phyloP scores from a whole-genome alignment of 2,113 vertebrate genomes.

The Micromys minutus region DNA sequence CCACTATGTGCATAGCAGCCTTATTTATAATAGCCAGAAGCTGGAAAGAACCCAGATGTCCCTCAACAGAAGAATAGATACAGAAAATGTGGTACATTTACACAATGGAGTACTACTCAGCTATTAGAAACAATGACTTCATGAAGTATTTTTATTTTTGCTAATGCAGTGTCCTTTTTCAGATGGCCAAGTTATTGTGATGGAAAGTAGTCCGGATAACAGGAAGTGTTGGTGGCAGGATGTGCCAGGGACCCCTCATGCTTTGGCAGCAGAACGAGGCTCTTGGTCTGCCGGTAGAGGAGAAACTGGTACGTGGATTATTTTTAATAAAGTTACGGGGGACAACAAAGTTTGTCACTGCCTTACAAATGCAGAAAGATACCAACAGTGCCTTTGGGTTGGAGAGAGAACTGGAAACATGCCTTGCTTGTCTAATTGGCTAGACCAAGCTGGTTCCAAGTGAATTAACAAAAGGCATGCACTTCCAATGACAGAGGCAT shows the following conservation, averaged over 20 bases:
- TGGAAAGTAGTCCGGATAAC: slow-evolving; percentile 56
- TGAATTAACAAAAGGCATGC: not conserved
- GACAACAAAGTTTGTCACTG: slow-evolving; percentile 14
- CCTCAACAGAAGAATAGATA: too few relatives aligned
- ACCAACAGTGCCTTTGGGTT: not conserved
- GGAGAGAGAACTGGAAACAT: not conserved
- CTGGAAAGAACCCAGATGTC: too few relatives aligned
- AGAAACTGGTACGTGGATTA: slow-evolving; percentile 76
- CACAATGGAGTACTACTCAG: too few relatives aligned
- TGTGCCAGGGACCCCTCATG: slow-evolving; percentile 84
- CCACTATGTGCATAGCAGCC: too few relatives aligned
- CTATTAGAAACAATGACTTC: too few relatives aligned
- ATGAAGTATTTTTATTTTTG: slow-evolving; percentile 19
- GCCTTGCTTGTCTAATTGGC: slow-evolving; percentile 28
- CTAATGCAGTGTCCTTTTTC: slow-evolving; percentile 51
- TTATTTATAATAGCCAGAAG: too few relatives aligned
- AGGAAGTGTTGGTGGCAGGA: slow-evolving; percentile 86
- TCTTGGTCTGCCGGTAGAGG: slow-evolving; percentile 69
- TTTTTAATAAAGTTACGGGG: slow-evolving; percentile 17
- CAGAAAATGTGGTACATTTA: too few relatives aligned
- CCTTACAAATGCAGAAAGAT: not conserved
- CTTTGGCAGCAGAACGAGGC: slow-evolving; percentile 84
- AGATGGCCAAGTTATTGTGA: slow-evolving; percentile 64
- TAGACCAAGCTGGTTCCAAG: slow-evolving; percentile 7
- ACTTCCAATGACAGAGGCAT: not conserved